Conservation (phyloP, 2,113 vertebrate species). For the Psilopsiagon aymara region DNA sequence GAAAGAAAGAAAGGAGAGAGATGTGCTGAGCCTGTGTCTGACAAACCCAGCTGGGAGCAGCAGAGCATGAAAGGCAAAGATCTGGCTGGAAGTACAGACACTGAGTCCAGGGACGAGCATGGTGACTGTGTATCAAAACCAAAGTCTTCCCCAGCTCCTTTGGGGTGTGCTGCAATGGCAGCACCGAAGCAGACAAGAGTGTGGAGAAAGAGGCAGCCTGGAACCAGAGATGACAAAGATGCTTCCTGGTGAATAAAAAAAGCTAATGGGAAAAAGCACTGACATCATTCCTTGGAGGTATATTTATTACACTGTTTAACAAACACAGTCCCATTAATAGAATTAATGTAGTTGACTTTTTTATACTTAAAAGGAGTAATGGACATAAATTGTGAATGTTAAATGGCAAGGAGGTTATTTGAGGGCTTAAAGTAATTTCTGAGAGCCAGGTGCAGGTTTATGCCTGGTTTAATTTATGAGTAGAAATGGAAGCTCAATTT, state of each 20-base stretch:
- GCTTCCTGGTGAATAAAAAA: not conserved
- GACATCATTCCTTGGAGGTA: not conserved
- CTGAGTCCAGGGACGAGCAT: not conserved
- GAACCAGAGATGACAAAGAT: not conserved
- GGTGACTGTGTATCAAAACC: not conserved
- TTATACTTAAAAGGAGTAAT: not conserved
- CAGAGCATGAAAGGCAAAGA: not conserved
- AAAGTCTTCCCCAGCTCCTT: not conserved
- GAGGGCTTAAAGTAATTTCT: not conserved
- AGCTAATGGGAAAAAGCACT: not conserved
- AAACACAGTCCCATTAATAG: not conserved
- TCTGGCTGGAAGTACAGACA: not conserved
- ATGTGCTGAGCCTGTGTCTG: not conserved
- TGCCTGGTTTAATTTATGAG: not conserved
- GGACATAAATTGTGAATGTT: not conserved
- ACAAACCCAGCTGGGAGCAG: not conserved
- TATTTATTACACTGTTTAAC: not conserved
- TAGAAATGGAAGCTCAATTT: not conserved
- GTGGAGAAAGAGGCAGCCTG: not conserved
- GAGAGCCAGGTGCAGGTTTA: not conserved
- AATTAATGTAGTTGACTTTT: not conserved
- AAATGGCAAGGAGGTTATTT: not conserved
- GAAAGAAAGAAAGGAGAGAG: not conserved
- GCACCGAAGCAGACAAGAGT: not conserved
- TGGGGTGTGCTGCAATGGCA: not conserved